Percentiles rank a stretch among this genome's conserved stretches.
Evolutionary conservation across 2,113 vertebrate species (phyloP).

Genomic region (Balaenoptera acutorostrata): DNA sequence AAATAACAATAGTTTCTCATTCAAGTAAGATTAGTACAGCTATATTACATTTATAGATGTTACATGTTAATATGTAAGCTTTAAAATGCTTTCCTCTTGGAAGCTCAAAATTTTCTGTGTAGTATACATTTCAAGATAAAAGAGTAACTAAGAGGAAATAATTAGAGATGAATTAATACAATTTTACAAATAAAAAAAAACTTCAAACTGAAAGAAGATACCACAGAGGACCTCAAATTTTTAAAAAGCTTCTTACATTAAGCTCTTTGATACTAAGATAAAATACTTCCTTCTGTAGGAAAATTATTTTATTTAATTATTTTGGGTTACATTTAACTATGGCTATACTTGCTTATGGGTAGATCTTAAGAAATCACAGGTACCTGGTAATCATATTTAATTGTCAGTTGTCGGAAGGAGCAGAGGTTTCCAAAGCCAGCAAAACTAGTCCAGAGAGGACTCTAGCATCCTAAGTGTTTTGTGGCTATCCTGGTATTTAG

Average conservation of each 20-base stretch:
- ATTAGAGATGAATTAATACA: constrained; percentile 3
- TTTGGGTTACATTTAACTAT: constrained; percentile 6
- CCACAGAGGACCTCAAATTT: background rate
- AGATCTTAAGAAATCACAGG: background rate
- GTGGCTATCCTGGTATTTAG: background rate
- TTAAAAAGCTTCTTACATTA: background rate
- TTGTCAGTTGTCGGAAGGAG: background rate
- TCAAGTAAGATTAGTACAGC: background rate
- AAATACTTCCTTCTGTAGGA: background rate
- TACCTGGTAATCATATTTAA: background rate
- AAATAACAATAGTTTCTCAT: background rate
- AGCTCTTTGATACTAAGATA: background rate
- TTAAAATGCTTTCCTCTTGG: background rate
- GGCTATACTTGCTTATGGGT: background rate
- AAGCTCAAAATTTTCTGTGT: background rate
- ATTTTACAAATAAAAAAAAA: constrained; percentile 13
- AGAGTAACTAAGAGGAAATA: background rate
- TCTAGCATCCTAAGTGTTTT: background rate
- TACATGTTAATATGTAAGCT: background rate
- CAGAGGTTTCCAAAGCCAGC: background rate
- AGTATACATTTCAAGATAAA: background rate
- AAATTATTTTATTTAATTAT: constrained; percentile 26
- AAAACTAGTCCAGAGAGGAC: background rate
- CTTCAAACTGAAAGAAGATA: constrained; percentile 12
- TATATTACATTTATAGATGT: background rate